Conservation (phyloP, 1,140 invertebrate genomes). For the Caenorhabditis latens region DNA sequence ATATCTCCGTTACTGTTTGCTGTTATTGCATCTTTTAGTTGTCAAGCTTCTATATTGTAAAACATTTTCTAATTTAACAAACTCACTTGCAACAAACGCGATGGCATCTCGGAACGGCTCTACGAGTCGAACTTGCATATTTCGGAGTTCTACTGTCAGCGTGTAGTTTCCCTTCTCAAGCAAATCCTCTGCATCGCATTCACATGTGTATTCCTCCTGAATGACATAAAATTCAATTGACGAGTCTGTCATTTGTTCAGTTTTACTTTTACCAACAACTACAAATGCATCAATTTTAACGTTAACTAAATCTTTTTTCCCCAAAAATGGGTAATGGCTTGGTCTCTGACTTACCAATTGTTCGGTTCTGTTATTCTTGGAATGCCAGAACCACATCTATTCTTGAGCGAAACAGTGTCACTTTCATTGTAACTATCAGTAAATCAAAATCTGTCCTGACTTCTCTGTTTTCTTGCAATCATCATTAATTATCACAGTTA, state of each 20-base stretch:
- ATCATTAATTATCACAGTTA: constrained; percentile 23
- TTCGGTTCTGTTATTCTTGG: background rate
- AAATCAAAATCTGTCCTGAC: background rate
- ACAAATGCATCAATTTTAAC: no score
- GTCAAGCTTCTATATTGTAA: no score
- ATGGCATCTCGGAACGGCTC: constrained; percentile 40
- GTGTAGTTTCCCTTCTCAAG: constrained; percentile 22
- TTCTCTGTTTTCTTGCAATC: background rate
- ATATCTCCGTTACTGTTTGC: no score
- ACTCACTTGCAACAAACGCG: constrained; percentile 6
- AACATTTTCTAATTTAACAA: background rate
- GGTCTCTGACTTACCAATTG: background rate
- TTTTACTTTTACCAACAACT: no score
- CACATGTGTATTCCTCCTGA: constrained; percentile 30
- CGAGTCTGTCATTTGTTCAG: no score
- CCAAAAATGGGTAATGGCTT: background rate
- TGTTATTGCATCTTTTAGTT: no score
- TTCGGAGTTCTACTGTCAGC: constrained; percentile 4
- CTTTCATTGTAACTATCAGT: background rate
- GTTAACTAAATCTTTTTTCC: no score
- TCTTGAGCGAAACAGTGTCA: background rate
- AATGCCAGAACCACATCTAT: background rate
- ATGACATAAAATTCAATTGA: background rate
- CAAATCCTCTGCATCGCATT: background rate
- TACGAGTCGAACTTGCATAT: constrained; percentile 30